Evolutionary conservation across 1,140 invertebrate species (phyloP).

Genomic region (Antheraea mylitta): DNA sequence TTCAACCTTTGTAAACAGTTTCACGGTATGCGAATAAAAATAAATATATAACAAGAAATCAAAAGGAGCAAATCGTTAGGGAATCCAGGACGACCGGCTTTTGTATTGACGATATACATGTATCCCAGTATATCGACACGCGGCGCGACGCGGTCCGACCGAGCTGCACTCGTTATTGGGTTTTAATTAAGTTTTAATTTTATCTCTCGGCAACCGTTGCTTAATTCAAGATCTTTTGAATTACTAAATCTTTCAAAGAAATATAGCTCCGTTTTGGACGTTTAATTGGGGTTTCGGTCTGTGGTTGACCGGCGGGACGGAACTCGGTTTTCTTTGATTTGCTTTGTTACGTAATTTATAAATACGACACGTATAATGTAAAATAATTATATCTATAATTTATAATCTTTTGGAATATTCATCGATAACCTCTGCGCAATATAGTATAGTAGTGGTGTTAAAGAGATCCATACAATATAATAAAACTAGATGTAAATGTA

Average conservation of each 20-base stretch:
- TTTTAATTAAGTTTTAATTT: conserved; percentile 69
- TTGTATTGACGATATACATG: not conserved
- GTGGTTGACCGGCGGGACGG: not conserved
- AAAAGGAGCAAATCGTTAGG: not conserved
- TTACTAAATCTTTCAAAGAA: conserved; percentile 11
- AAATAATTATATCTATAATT: no score
- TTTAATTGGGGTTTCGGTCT: conserved; percentile 10
- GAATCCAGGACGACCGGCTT: not conserved
- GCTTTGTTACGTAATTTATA: no score
- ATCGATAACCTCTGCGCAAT: no score
- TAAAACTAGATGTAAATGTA: no score
- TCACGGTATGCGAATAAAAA: not conserved
- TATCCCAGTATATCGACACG: not conserved
- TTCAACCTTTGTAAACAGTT: not conserved
- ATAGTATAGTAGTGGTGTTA: no score
- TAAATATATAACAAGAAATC: not conserved
- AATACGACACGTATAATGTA: no score
- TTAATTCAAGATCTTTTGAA: conserved; percentile 34
- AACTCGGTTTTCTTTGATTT: not conserved
- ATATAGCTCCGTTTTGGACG: conserved; percentile 1
- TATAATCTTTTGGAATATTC: no score
- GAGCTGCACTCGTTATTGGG: conserved; percentile 33
- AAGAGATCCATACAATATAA: no score
- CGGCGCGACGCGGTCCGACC: no score
- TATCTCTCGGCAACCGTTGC: conserved; percentile 52